Conservation (phyloP, 2,113 vertebrate genomes). For the Toxotes jaculatrix region DNA sequence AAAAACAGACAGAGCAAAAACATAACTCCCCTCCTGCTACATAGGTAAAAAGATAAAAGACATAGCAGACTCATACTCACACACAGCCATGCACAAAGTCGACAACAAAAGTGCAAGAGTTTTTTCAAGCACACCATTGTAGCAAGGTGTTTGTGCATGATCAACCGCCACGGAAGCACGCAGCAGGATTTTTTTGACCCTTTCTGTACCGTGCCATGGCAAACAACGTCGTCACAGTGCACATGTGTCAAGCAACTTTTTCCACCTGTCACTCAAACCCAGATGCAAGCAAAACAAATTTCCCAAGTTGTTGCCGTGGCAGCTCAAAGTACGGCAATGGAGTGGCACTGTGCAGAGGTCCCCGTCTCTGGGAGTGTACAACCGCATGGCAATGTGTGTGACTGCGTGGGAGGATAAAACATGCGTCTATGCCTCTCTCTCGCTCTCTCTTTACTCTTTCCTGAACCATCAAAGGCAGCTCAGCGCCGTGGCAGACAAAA, state of each 20-base stretch:
- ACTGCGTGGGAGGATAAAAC: conserved; percentile 64
- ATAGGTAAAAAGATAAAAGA: background rate
- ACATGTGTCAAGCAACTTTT: conserved; percentile 56
- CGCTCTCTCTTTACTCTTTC: conserved; percentile 52
- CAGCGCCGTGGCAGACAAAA: conserved; percentile 66
- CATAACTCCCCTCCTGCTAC: background rate
- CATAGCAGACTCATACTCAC: conserved; percentile 10
- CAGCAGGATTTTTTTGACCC: conserved; percentile 32
- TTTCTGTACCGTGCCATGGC: conserved; percentile 34
- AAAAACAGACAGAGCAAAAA: background rate
- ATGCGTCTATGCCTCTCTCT: conserved; percentile 33
- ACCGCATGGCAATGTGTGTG: conserved; percentile 37
- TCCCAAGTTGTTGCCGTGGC: conserved; percentile 53
- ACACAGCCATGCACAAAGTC: conserved; percentile 32
- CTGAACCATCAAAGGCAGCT: conserved; percentile 66
- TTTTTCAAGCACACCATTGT: conserved; percentile 37
- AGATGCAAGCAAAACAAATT: conserved; percentile 53
- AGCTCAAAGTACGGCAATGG: conserved; percentile 41
- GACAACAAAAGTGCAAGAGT: conserved; percentile 15
- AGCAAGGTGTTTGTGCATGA: conserved; percentile 41
- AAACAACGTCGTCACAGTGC: conserved; percentile 40
- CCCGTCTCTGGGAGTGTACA: conserved; percentile 41
- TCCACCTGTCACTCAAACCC: conserved; percentile 61
- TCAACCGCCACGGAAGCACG: conserved; percentile 48
- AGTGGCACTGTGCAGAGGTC: conserved; percentile 47